Base-by-base conservation (phyloP, 2,113 vertebrate species). In the Haemorhous mexicanus region DNA sequence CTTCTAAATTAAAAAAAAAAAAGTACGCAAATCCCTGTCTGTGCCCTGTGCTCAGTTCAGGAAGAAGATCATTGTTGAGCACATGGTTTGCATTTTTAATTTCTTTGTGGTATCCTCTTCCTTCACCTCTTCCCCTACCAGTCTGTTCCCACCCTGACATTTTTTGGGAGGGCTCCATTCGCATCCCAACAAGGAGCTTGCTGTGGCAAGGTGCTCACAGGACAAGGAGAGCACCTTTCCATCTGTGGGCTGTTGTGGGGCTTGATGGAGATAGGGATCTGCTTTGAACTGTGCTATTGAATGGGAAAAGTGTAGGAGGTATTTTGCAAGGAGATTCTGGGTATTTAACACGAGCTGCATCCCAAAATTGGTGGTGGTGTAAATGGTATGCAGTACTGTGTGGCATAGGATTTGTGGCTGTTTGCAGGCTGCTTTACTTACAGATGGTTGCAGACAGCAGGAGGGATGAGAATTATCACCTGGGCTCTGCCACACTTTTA, bases 161-260 rank as follows among this genome's bases (percentile, higher is more conserved):
- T 16, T 4, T 4, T 73, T 73, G 5, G 1, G 55, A 49, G 41
- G n/a, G 27, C 32, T 89, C 39, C 0, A 1, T 66, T 59, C 0
- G 0, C 3, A 10, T 84, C 55, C 61, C 24, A 3, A 0, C 17
- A 10, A 24, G 39, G 47, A 79, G 15, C 21, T 58, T 93, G 56
- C 19, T 2, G 2, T 4, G 3, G 18, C 41, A 58, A 56, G 50
- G 37, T 52, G 43, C 52, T 73, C 5, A 0, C 11, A 46, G 30
- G 67, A 27, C 23, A 47, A 43, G 59, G 27, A 59, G 85, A 39
- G 30, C 22, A 61, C 44, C 30, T 85, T 79, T 75, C 62, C 5
- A 5, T 79, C n/a, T 2, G 0, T 16, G 1, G 17, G 50, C 23
- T 86, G 28, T 76, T 69, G 35, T 52, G 72, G 17, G 68, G 41